These are phyloP conservation scores for Martes flavigula DNA, from an alignment of 2,797 vertebrate species.

Conservation along the genomic window DNA sequence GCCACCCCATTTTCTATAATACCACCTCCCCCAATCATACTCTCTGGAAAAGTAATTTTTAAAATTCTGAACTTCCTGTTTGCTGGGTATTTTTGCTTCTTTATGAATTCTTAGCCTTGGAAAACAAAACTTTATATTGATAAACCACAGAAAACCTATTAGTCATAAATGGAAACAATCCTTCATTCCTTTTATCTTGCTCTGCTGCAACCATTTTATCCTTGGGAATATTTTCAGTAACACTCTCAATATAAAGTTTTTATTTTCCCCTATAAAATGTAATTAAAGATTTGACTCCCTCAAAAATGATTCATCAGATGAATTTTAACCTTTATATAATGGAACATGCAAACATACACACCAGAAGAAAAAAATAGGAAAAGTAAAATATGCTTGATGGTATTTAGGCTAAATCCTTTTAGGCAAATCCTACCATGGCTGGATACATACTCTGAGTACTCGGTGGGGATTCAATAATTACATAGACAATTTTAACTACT, in stretches of 20 bases:
- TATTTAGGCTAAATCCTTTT: conserved; percentile 8
- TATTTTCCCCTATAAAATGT: background rate
- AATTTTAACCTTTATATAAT: conserved; percentile 16
- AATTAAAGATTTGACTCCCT: background rate
- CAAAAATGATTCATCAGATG: background rate
- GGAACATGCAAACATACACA: background rate
- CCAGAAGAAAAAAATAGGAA: background rate
- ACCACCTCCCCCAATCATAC: background rate
- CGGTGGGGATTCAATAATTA: background rate
- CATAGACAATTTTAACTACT: background rate
- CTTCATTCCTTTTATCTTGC: background rate
- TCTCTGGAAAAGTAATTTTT: background rate
- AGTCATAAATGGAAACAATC: background rate
- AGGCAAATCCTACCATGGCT: background rate
- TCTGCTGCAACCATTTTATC: background rate
- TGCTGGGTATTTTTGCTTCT: background rate
- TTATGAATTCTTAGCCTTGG: background rate
- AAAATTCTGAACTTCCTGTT: background rate
- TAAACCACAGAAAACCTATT: background rate
- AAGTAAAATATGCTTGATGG: background rate
- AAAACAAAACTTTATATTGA: conserved; percentile 6
- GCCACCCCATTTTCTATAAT: background rate
- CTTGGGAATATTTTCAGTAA: background rate
- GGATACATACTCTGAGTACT: background rate
- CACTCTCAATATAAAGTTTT: background rate